Evolutionary conservation across 2,888 invertebrate species (phyloP), one percentile per base, ranked within the genome.

Genomic region (Seira sanloemensis): DNA sequence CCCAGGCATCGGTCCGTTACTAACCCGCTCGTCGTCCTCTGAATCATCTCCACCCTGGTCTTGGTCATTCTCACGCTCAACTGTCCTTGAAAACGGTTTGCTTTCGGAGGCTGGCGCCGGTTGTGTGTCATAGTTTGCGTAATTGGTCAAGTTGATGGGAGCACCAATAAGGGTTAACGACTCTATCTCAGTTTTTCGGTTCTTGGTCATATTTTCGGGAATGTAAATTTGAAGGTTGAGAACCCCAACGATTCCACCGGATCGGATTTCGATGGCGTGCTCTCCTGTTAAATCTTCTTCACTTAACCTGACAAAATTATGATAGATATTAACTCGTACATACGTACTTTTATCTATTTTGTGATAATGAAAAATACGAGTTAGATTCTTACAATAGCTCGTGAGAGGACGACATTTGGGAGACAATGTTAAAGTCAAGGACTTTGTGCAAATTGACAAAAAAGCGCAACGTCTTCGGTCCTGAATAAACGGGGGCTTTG

Each of bases 131-230:
- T 27, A 54, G 25, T 62, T 73, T 4, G 78, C 78, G 37, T 26
- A 78, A 4, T 72, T 62, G 16, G 76, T 84, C 16, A 66, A n/a
- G 0, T 79, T 54, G 74, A 80, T 62, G 1, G 86, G 86, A 7
- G 77, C 77, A n/a, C 86, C 86, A 26, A 78, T 72, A 5, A 86
- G 50, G 9, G 66, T 65, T 19, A 86, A 46, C 18, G 37, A 46
- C 21, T 86, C 86, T 12, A 86, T 81, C 69, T 86, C 86, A 2
- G 84, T 81, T 67, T 80, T 80, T 9, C 81, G 68, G 25, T 73
- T 79, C 7, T 80, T 81, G 16, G 81, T 76, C 81, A 84, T 84
- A n/a, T 84, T 86, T 66, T 86, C 86, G 0, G 86, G 84, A 12
- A 84, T 81, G 27, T 74, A 83, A 46, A 86, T 78, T 27, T 86